phyloP scores from a whole-genome alignment of 1,140 invertebrate genomes.

The Phenacoccus solenopsis region DNA sequence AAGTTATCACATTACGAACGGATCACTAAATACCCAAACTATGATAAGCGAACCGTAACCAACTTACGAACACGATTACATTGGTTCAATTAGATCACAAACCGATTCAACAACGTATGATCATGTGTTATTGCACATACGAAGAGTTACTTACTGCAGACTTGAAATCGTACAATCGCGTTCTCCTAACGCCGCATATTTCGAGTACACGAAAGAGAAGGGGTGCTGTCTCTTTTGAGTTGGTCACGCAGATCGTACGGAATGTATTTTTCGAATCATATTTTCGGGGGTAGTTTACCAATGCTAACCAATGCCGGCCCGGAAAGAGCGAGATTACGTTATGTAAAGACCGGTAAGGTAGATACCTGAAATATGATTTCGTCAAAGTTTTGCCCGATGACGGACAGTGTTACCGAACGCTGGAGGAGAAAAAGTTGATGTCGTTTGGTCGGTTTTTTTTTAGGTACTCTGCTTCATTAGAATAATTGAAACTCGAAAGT shows the following conservation, averaged over 20 bases:
- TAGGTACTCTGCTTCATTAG: no score
- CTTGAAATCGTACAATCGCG: neutral
- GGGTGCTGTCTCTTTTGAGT: neutral
- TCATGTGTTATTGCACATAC: neutral
- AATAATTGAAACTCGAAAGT: no score
- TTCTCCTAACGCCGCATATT: neutral
- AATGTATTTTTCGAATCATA: neutral
- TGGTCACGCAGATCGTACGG: no score
- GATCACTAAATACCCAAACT: no score
- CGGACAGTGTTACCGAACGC: neutral
- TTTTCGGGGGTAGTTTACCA: neutral
- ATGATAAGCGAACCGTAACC: neutral
- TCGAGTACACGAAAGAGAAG: neutral
- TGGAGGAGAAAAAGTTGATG: neutral
- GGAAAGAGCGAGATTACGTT: neutral
- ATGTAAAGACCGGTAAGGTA: neutral
- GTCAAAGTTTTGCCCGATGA: neutral
- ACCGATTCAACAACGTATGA: neutral
- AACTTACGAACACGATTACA: neutral
- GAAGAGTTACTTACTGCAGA: neutral
- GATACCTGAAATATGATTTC: neutral
- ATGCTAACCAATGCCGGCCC: neutral
- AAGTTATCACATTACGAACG: neutral
- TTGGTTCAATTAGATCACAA: neutral
- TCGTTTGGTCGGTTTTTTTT: neutral